These are phyloP conservation scores for Phodopus roborovskii DNA, from an alignment of 2,113 vertebrate species.

Conservation along the genomic window DNA sequence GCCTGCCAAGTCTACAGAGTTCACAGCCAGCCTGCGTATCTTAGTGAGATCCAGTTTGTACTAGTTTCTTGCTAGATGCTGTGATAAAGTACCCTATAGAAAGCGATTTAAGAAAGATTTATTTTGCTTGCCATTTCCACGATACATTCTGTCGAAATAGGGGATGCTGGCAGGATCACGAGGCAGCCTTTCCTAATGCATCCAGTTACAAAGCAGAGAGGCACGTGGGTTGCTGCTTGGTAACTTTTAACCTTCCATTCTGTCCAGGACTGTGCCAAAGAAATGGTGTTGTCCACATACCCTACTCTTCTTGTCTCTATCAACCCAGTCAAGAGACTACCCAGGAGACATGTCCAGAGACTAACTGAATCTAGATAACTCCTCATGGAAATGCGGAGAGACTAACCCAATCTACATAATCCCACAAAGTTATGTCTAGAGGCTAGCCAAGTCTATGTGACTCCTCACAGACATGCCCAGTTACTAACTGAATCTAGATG, in stretches of 20 bases:
- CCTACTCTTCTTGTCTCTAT: neutral
- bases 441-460: neutral
- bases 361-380: too few species aligned
- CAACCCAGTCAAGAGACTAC: neutral
- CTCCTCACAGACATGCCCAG: neutral
- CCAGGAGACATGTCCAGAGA: neutral
- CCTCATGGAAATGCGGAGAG: neutral
- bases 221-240: accelerated
- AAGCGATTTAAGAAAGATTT: too few species aligned
- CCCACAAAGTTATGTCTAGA: neutral
- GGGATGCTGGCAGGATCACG: neutral
- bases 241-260: neutral
- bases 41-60: neutral
- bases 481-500: too few species aligned
- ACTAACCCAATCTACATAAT: neutral
- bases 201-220: neutral
- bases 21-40: neutral
- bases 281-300: neutral
- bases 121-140: neutral
- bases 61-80: neutral
- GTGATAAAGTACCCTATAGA: neutral
- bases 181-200: neutral
- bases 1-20: neutral
- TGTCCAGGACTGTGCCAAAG: neutral
- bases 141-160: too few species aligned